These are phyloP conservation scores for Blastomussa wellsi DNA, from an alignment of 92 coral and sea anemone genomes.

Conservation along the genomic window DNA sequence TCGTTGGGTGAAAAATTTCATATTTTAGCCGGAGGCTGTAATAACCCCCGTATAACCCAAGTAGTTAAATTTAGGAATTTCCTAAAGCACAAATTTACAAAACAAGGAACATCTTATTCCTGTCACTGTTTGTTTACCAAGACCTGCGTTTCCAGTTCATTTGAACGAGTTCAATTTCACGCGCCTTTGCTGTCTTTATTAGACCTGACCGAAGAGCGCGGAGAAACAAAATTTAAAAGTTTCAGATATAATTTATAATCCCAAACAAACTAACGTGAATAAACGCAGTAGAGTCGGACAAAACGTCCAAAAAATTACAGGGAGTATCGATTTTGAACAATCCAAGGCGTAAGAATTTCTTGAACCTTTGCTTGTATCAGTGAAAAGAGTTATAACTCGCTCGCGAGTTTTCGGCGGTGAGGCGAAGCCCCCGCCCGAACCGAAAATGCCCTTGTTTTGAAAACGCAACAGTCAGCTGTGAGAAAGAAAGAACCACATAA, in stretches of 20 bases:
- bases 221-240: background rate
- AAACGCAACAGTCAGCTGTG: constrained; percentile 28
- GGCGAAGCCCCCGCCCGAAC: constrained; percentile 9
- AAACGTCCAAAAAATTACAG: background rate
- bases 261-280: background rate
- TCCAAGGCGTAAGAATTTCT: background rate
- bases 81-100: background rate
- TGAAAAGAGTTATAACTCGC: background rate
- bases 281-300: background rate
- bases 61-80: constrained; percentile 21
- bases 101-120: background rate
- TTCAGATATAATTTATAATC: constrained; percentile 3
- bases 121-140: background rate
- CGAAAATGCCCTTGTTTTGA: constrained; percentile 33
- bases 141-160: background rate
- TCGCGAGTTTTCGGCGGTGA: background rate
- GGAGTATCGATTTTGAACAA: background rate
- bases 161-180: background rate
- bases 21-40: background rate
- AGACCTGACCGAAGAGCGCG: background rate
- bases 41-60: constrained; percentile 4
- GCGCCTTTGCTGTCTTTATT: background rate
- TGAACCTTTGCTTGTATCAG: background rate
- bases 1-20: background rate
- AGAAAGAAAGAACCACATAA: constrained; percentile 37